phyloP scores from a whole-genome alignment of 1,140 invertebrate genomes.

The Gonatopus flavifemur region DNA sequence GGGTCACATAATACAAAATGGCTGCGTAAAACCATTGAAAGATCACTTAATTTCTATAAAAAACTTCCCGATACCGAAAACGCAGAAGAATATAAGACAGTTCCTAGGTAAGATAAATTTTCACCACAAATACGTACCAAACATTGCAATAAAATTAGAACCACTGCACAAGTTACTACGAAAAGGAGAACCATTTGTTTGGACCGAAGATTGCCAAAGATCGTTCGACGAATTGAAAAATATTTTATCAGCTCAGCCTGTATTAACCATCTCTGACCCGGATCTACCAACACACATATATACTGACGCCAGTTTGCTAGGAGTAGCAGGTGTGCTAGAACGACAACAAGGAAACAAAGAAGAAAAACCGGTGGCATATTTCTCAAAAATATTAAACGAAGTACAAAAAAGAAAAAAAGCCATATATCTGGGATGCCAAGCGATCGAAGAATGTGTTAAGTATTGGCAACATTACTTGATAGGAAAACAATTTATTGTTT shows the following conservation, averaged over 20 bases:
- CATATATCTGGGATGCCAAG: too few species aligned
- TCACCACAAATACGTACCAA: background rate
- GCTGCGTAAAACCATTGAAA: background rate
- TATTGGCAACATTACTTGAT: too few species aligned
- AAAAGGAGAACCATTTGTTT: background rate
- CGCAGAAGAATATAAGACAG: background rate
- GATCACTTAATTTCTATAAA: background rate
- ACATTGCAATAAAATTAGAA: too few species aligned
- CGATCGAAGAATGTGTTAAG: background rate
- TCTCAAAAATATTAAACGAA: background rate
- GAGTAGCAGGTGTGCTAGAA: constrained; percentile 16
- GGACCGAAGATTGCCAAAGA: background rate
- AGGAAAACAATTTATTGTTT: background rate
- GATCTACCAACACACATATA: constrained; percentile 13
- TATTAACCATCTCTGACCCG: constrained; percentile 15
- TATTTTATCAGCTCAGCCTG: background rate
- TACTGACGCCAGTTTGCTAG: constrained; percentile 14
- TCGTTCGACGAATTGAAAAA: constrained; percentile 4
- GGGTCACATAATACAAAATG: background rate
- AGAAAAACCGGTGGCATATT: too few species aligned
- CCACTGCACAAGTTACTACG: background rate
- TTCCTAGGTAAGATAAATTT: constrained; percentile 2
- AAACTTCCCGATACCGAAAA: background rate
- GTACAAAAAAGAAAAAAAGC: background rate
- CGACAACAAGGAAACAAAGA: background rate